A percentile compares a stretch with the other conserved stretches of the same genome.
Evolutionary conservation across 2,888 invertebrate genomes (phyloP).

Genomic region (Perithous albicinctus): DNA sequence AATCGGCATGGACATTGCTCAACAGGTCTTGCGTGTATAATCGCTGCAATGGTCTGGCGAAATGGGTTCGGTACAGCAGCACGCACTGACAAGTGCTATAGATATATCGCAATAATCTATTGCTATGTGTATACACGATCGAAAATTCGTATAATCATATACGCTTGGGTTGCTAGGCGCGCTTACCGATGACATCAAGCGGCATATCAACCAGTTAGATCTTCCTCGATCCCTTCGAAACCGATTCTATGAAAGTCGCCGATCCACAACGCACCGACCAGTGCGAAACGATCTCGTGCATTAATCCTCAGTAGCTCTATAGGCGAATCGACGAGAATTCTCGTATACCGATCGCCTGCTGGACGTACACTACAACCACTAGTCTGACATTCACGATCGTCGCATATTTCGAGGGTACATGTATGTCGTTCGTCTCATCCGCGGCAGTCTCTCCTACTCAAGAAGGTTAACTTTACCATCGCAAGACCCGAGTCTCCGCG

Average conservation of each 20-base stretch:
- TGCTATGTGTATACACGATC: constrained; percentile 38
- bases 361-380: background rate
- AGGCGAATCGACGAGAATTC: constrained; percentile 12
- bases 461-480: constrained; percentile 9
- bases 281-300: constrained; percentile 68
- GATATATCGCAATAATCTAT: constrained; percentile 50
- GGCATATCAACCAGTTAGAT: constrained; percentile 25
- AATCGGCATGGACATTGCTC: constrained; percentile 43
- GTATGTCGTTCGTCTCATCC: constrained; percentile 14
- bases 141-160: constrained; percentile 35
- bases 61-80: constrained; percentile 33
- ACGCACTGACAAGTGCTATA: constrained; percentile 21
- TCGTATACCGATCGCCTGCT: background rate
- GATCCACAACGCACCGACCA: constrained; percentile 23
- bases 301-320: constrained; percentile 69
- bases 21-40: constrained; percentile 27
- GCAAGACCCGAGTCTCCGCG: constrained; percentile 15
- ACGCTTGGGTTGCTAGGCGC: background rate
- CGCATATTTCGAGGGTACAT: constrained; percentile 19
- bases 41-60: constrained; percentile 35
- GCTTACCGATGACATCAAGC: constrained; percentile 20
- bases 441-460: constrained; percentile 3
- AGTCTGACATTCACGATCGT: constrained; percentile 1
- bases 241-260: constrained; percentile 10
- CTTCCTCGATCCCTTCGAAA: constrained; percentile 26